A percentile compares a stretch with the other conserved stretches of the same genome.
phyloP scores from a whole-genome alignment of 1,140 invertebrate species.

The Zaprionus capensis region DNA sequence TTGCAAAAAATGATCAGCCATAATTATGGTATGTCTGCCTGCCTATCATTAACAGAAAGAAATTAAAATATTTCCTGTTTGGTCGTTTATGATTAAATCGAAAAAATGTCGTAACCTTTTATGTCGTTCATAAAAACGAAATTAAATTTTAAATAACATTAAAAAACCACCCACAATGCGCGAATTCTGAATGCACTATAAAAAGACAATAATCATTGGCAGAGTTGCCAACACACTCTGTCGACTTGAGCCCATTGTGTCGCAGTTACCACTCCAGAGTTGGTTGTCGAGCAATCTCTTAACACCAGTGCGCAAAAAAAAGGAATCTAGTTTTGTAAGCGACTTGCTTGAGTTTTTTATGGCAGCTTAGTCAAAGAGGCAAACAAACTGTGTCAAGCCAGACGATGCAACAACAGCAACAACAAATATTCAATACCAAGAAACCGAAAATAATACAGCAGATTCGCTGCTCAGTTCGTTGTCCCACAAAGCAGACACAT shows the following conservation, averaged over 20 bases:
- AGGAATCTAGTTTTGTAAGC: conserved; percentile 27
- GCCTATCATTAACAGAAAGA: background rate
- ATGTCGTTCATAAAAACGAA: background rate
- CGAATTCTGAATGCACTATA: background rate
- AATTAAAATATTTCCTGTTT: background rate
- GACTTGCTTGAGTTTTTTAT: conserved; percentile 43
- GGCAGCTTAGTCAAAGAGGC: conserved; percentile 36
- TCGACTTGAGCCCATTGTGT: background rate
- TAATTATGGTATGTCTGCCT: background rate
- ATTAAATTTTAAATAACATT: conserved; percentile 5
- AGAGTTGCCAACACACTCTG: background rate
- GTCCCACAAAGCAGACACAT: conserved; percentile 57
- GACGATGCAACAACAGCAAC: conserved; percentile 26
- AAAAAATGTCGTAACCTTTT: conserved; percentile 1
- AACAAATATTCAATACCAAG: conserved; percentile 45
- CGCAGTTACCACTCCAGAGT: background rate
- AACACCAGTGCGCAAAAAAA: conserved; percentile 14
- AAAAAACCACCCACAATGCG: background rate
- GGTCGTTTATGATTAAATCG: background rate
- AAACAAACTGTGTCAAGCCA: conserved; percentile 64
- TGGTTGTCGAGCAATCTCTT: conserved; percentile 31
- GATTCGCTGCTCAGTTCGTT: conserved; percentile 70
- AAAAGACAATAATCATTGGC: background rate
- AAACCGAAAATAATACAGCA: conserved; percentile 62
- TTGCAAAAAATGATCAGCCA: background rate